phyloP scores from a whole-genome alignment of 2,113 vertebrate genomes.

The Ophiodon elongatus region DNA sequence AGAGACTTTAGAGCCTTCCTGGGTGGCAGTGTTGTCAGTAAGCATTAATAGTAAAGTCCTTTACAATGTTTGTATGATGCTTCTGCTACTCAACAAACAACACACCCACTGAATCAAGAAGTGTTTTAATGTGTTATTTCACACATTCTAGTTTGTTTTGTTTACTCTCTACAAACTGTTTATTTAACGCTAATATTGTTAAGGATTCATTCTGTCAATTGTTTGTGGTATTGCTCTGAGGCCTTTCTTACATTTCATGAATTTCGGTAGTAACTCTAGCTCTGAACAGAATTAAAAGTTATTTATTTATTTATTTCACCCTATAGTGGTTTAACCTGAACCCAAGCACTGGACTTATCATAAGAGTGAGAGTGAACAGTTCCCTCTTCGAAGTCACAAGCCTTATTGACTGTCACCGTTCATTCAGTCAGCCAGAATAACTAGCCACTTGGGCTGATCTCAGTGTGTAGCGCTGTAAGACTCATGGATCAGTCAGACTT shows the following conservation, averaged over 20 bases:
- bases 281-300: constrained; percentile 7
- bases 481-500: constrained; percentile 3
- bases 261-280: background rate
- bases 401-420: constrained; percentile 28
- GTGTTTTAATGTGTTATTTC: constrained; percentile 52
- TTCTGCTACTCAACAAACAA: constrained; percentile 36
- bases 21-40: constrained; percentile 45
- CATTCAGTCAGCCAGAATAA: constrained; percentile 32
- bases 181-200: constrained; percentile 29
- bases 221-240: background rate
- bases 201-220: constrained; percentile 40
- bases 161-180: constrained; percentile 36
- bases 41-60: constrained; percentile 56
- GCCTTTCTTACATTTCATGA: background rate
- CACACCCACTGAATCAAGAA: constrained; percentile 43
- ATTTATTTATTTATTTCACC: background rate
- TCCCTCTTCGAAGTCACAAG: constrained; percentile 3
- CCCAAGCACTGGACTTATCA: background rate
- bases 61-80: constrained; percentile 34
- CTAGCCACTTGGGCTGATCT: constrained; percentile 8
- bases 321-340: constrained; percentile 17
- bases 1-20: constrained; percentile 46
- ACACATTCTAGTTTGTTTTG: constrained; percentile 35
- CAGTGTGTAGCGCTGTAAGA: constrained; percentile 5
- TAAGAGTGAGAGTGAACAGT: constrained; percentile 5